Evolutionary conservation across 64 coral and sea anemone genomes (phyloP), one percentile per base, ranked within the genome.

Genomic region (Catalaphyllia jardinei): DNA sequence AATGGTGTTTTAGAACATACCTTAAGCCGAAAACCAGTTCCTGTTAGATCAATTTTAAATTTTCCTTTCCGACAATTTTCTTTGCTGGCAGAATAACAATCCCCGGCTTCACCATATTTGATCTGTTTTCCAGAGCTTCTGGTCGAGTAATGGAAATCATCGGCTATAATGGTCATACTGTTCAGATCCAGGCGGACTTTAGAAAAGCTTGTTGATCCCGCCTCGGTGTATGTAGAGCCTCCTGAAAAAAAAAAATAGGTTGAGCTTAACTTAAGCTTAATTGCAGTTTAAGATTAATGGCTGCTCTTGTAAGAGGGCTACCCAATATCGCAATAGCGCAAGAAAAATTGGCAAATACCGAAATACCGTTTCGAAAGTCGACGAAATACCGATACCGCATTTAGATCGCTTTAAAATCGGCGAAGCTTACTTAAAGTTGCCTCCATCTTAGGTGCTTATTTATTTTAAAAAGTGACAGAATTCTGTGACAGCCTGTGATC

Each of bases 51-150:
- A 62, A 95, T 95, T 79, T 89, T 82, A 76, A 95, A 69, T 82
- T 83, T 86, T 72, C 94, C 94, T 87, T 92, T 95, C 55, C 94
- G 94, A 25, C 94, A 95, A 77, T 88, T 92, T n/a, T 92, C 84
- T 29, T 20, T 57, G 42, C 89, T 95, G 22, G 94, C 89, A 51
- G 94, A 95, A 74, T 88, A 95, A 25, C 94, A 95, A 64, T 95
- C 94, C 3, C 94, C 94, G 10, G 94, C 89, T n/a, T 84, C 86
- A 24, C 94, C 94, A 19, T 91, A 95, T 42, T 78, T 77, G 59
- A 95, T 86, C 65, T 31, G 77, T 54, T 72, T 92, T 35, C 94
- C 89, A 92, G 90, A 78, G 57, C 74, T 86, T 72, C 42, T 80
- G 8, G 67, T 75, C 52, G 94, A 85, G 76, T 92, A 95, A 76